Conservation (phyloP, 2,797 vertebrate genomes). For the Philypnodon macrostomus region DNA sequence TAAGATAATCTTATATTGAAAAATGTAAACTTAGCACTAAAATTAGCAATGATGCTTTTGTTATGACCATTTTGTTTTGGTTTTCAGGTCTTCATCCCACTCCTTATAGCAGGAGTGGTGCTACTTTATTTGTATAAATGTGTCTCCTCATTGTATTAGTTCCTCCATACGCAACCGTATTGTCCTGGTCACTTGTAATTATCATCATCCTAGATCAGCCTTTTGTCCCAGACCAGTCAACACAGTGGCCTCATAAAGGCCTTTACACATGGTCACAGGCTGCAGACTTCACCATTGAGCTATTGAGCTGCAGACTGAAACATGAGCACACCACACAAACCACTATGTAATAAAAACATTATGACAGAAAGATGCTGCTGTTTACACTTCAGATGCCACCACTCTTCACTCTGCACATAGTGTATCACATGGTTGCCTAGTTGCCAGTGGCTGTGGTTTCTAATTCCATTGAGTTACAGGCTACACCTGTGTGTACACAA, state of each 20-base stretch:
- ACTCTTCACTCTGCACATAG: constrained; percentile 11
- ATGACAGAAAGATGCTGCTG: not conserved
- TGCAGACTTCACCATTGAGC: constrained; percentile 42
- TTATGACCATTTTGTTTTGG: constrained; percentile 53
- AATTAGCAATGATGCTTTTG: not conserved
- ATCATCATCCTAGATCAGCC: constrained; percentile 62
- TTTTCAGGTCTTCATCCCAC: constrained; percentile 31
- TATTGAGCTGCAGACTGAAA: constrained; percentile 25
- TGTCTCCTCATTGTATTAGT: constrained; percentile 73
- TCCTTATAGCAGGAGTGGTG: constrained; percentile 16
- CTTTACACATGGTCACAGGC: constrained; percentile 33
- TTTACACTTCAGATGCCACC: constrained; percentile 1
- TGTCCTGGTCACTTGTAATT: constrained; percentile 77
- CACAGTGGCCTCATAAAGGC: constrained; percentile 65
- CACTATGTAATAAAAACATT: not conserved
- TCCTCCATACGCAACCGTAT: constrained; percentile 68
- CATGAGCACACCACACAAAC: constrained; percentile 3
- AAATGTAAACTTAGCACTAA: not conserved
- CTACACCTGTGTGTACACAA: constrained; percentile 42
- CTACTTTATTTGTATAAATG: constrained; percentile 70
- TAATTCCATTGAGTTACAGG: constrained; percentile 15
- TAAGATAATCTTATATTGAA: no score
- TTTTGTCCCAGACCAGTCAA: constrained; percentile 73
- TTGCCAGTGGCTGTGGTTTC: constrained; percentile 22
- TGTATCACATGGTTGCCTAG: constrained; percentile 24